phyloP scores from a whole-genome alignment of 2,797 vertebrate genomes.

The Atherinosoma microstoma region DNA sequence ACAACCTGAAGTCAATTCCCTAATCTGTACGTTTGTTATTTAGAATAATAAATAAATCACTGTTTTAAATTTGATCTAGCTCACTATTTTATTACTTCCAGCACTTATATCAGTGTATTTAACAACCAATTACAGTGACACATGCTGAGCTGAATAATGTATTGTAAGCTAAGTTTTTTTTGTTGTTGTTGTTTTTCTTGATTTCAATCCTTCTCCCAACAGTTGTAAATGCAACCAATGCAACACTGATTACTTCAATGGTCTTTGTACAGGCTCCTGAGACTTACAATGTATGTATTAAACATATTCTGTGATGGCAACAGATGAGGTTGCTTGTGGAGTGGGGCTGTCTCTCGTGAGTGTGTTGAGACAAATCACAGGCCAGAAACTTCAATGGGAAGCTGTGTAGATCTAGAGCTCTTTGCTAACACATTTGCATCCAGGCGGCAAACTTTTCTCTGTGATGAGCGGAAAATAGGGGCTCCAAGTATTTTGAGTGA shows the following conservation, averaged over 20 bases:
- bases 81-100: constrained; percentile 38
- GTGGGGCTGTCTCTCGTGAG: constrained; percentile 70
- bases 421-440: constrained; percentile 80
- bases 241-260: constrained; percentile 88
- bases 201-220: constrained; percentile 63
- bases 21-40: constrained; percentile 14
- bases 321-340: constrained; percentile 68
- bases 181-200: constrained; percentile 1
- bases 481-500: constrained; percentile 83
- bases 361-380: constrained; percentile 71
- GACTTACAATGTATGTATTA: constrained; percentile 88
- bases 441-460: constrained; percentile 81
- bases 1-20: constrained; percentile 23
- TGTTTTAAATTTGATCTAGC: not conserved
- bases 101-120: constrained; percentile 42
- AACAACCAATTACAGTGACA: constrained; percentile 45
- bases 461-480: constrained; percentile 86
- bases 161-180: constrained; percentile 61
- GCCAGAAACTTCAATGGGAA: constrained; percentile 71
- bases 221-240: constrained; percentile 84
- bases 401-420: constrained; percentile 71
- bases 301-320: constrained; percentile 81
- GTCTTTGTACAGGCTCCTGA: constrained; percentile 88
- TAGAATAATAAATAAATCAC: not conserved
- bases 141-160: constrained; percentile 47